These are phyloP conservation scores for Labia minor DNA, from an alignment of 2,888 invertebrate genomes.

Conservation along the genomic window DNA sequence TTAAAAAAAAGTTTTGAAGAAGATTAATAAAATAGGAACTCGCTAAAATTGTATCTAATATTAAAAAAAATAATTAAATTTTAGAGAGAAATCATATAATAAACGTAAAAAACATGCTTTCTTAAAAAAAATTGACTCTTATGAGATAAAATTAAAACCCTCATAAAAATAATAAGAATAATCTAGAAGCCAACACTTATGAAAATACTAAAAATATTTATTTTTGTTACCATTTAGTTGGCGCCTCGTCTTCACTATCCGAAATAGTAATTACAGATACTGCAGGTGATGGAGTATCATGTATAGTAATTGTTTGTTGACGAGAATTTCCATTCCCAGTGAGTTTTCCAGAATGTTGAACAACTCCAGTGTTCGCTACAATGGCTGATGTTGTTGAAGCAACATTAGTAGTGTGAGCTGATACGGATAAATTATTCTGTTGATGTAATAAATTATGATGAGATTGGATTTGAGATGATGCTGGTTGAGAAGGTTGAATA, in stretches of 20 bases:
- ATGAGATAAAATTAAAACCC: no score
- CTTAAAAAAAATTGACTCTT: no score
- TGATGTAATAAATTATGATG: conserved; percentile 15
- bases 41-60: no score
- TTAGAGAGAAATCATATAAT: no score
- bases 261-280: conserved; percentile 92
- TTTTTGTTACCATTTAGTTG: conserved; percentile 34
- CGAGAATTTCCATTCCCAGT: conserved; percentile 37
- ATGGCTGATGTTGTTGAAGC: background rate
- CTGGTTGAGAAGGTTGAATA: conserved; percentile 16
- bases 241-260: conserved; percentile 83
- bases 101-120: no score
- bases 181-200: no score
- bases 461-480: background rate
- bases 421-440: conserved; percentile 30
- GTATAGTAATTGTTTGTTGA: conserved; percentile 85
- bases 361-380: conserved; percentile 23
- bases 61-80: no score
- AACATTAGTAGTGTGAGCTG: conserved; percentile 30
- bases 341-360: conserved; percentile 31
- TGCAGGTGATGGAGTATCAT: conserved; percentile 89
- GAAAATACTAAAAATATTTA: no score
- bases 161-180: no score
- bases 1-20: no score
- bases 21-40: no score